These are phyloP conservation scores for Nesidiocoris tenuis DNA, from an alignment of 2,888 invertebrate species.

Conservation along the genomic window DNA sequence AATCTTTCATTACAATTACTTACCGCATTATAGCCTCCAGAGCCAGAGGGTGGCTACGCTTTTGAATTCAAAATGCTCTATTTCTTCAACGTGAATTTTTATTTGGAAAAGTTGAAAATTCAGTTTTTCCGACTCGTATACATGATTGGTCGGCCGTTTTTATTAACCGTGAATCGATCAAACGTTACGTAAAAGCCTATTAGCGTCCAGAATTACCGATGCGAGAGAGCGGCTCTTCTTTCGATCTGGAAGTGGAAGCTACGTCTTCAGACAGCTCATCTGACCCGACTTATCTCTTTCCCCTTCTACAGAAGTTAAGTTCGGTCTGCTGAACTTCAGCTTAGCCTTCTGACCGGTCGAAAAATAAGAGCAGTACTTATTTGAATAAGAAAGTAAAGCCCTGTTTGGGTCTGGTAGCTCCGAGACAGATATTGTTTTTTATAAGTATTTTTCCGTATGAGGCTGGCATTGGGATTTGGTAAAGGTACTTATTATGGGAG, in stretches of 20 bases:
- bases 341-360: slow-evolving; percentile 31
- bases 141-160: background rate
- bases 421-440: too few relatives aligned
- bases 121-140: background rate
- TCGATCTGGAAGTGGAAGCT: background rate
- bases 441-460: too few relatives aligned
- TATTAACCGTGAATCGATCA: background rate
- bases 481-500: too few relatives aligned
- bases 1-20: too few relatives aligned
- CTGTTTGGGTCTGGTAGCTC: too few relatives aligned
- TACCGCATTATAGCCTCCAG: too few relatives aligned
- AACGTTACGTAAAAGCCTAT: background rate
- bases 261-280: slow-evolving; percentile 17
- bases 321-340: slow-evolving; percentile 34
- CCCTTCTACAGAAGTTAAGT: slow-evolving; percentile 25
- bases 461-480: too few relatives aligned
- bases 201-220: background rate
- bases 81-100: background rate
- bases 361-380: slow-evolving; percentile 25
- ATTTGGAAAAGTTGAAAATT: background rate
- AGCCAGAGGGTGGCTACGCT: too few relatives aligned
- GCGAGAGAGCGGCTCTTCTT: background rate
- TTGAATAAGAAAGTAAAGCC: too few relatives aligned
- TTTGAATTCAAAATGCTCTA: too few relatives aligned
- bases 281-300: slow-evolving; percentile 30